phyloP scores from a whole-genome alignment of 1,140 invertebrate genomes.

The Drosophila nannoptera region DNA sequence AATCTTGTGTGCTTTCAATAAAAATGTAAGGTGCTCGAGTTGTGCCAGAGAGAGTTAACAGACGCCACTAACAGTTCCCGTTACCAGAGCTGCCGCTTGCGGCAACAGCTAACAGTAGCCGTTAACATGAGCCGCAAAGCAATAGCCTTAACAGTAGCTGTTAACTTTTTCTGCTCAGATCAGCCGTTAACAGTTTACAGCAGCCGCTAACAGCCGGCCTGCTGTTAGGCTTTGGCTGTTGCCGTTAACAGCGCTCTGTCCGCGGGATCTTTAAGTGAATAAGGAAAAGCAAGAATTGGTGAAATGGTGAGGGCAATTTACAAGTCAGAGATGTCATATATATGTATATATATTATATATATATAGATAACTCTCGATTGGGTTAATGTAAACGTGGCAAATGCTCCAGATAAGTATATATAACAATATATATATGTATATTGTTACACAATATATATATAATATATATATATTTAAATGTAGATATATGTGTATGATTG shows the following conservation, averaged over 20 bases:
- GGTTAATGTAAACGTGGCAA: slow-evolving; percentile 31
- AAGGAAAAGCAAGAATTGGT: slow-evolving; percentile 11
- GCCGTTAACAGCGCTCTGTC: slow-evolving; percentile 25
- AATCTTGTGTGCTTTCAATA: slow-evolving; percentile 29
- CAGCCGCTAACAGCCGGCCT: not conserved
- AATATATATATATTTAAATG: slow-evolving; percentile 34
- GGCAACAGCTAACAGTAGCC: not conserved
- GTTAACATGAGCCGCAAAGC: too few relatives aligned
- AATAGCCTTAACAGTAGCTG: too few relatives aligned
- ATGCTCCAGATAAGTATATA: slow-evolving; percentile 35
- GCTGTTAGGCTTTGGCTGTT: not conserved
- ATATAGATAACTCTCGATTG: not conserved
- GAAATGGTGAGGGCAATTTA: slow-evolving; percentile 15
- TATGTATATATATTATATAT: too few relatives aligned
- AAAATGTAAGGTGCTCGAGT: slow-evolving; percentile 29
- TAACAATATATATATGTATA: slow-evolving; percentile 31
- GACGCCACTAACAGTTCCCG: slow-evolving; percentile 4
- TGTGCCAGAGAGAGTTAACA: slow-evolving; percentile 26
- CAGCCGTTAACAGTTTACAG: too few relatives aligned
- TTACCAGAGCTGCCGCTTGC: slow-evolving; percentile 22
- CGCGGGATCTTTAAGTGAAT: not conserved
- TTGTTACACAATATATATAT: too few relatives aligned
- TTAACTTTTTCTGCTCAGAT: too few relatives aligned
- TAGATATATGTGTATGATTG: slow-evolving; percentile 45
- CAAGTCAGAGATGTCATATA: too few relatives aligned